A percentile compares a stretch with the other conserved stretches of the same genome.
Evolutionary conservation across 2,888 invertebrate genomes (phyloP).

Genomic region (Linyphia triangularis): DNA sequence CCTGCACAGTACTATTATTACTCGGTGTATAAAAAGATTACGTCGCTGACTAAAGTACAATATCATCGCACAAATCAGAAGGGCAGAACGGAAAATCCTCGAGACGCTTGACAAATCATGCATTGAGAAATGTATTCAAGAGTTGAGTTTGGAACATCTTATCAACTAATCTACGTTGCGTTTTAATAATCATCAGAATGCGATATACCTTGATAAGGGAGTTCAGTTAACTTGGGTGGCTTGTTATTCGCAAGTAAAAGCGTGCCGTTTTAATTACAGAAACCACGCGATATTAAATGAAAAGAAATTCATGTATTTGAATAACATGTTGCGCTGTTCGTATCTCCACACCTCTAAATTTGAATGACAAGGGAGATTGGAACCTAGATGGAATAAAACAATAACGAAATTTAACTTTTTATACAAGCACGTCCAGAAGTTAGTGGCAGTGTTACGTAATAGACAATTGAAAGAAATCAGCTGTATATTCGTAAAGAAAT

Average conservation of each 20-base stretch:
- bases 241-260: slow-evolving; percentile 20
- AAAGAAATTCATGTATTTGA: background rate
- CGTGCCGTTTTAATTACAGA: slow-evolving; percentile 36
- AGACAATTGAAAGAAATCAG: background rate
- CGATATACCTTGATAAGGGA: slow-evolving; percentile 45
- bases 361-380: background rate
- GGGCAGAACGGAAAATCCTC: slow-evolving; percentile 32
- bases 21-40: background rate
- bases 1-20: background rate
- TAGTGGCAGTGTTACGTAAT: background rate
- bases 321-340: too few species aligned
- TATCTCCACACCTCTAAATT: background rate
- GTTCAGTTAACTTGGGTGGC: slow-evolving; percentile 35
- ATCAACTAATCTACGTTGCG: slow-evolving; percentile 17
- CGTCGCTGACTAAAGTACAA: background rate
- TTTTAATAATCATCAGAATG: slow-evolving; percentile 10
- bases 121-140: slow-evolving; percentile 20
- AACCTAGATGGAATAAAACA: background rate
- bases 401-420: background rate
- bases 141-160: slow-evolving; percentile 9
- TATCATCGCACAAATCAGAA: slow-evolving; percentile 32
- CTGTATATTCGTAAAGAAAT: background rate
- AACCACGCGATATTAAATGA: background rate
- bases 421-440: background rate
- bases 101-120: slow-evolving; percentile 36